Evolutionary conservation across 2,888 invertebrate species (phyloP).

Genomic region (Tinea semifulvella): DNA sequence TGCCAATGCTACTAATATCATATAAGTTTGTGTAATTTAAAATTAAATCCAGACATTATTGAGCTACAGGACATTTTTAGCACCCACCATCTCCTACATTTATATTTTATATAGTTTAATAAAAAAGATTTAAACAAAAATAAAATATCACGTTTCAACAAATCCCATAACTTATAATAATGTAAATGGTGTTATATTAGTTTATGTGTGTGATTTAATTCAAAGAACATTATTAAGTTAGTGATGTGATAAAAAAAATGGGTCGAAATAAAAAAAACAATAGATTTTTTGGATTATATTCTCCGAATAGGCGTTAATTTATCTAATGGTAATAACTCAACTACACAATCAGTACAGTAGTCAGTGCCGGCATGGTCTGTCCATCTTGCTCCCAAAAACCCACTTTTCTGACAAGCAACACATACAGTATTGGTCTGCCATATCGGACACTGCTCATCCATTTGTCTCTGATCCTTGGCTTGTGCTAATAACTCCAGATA

Average conservation of each 20-base stretch:
- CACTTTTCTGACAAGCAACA: slow-evolving; percentile 51
- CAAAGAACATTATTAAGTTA: no score
- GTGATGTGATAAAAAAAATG: background rate
- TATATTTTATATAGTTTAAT: no score
- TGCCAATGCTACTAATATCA: no score
- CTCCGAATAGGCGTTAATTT: slow-evolving; percentile 42
- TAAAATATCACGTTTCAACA: no score
- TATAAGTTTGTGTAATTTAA: no score
- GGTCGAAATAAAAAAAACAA: background rate
- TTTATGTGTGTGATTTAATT: no score
- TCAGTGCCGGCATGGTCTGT: slow-evolving; percentile 58
- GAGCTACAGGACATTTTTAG: no score
- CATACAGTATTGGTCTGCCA: slow-evolving; percentile 52
- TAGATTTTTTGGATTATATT: background rate
- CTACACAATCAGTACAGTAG: slow-evolving; percentile 56
- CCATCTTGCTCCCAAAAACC: slow-evolving; percentile 56
- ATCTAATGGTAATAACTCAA: slow-evolving; percentile 45
- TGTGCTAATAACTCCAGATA: slow-evolving; percentile 44
- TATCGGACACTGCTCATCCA: slow-evolving; percentile 50
- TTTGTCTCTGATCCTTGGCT: slow-evolving; percentile 47
- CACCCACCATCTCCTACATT: no score
- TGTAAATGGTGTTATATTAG: no score
- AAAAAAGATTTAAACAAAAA: no score
- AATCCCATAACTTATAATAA: no score
- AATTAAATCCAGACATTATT: no score